Percentiles rank a stretch among this genome's conserved stretches.
Evolutionary conservation across 2,113 vertebrate genomes (phyloP).

Genomic region (Polypterus senegalus): DNA sequence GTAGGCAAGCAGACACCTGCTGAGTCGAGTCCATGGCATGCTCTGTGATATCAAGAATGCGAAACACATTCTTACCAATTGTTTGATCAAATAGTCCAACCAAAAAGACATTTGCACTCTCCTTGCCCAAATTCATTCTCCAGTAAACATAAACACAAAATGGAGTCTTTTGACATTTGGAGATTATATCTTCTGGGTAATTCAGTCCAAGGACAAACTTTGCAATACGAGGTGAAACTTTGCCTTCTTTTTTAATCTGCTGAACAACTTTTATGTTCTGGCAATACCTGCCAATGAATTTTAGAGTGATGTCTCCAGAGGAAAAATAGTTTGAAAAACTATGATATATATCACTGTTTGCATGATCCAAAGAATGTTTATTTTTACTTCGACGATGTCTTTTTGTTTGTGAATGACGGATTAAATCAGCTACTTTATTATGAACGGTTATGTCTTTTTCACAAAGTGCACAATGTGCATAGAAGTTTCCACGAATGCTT

Average conservation of each 20-base stretch:
- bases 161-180: conserved; percentile 33
- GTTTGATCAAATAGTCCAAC: conserved; percentile 42
- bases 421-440: conserved; percentile 19
- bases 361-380: fast-evolving
- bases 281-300: conserved; percentile 37
- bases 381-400: conserved; percentile 20
- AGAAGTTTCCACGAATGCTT: too few species aligned
- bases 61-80: conserved; percentile 24
- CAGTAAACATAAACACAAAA: conserved; percentile 46
- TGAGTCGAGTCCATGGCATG: conserved; percentile 14
- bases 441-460: too few species aligned
- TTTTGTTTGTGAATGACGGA: conserved; percentile 29
- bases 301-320: conserved; percentile 27
- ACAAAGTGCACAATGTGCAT: too few species aligned
- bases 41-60: conserved; percentile 40
- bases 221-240: conserved; percentile 17
- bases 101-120: conserved; percentile 32
- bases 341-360: not conserved
- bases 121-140: conserved; percentile 24
- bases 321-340: conserved; percentile 3
- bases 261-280: conserved; percentile 4
- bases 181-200: conserved; percentile 33
- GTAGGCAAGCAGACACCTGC: conserved; percentile 16
- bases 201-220: conserved; percentile 29
- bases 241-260: conserved; percentile 1